Base-by-base conservation (phyloP, 2,113 vertebrate species). In the Zosterops pallidus region DNA sequence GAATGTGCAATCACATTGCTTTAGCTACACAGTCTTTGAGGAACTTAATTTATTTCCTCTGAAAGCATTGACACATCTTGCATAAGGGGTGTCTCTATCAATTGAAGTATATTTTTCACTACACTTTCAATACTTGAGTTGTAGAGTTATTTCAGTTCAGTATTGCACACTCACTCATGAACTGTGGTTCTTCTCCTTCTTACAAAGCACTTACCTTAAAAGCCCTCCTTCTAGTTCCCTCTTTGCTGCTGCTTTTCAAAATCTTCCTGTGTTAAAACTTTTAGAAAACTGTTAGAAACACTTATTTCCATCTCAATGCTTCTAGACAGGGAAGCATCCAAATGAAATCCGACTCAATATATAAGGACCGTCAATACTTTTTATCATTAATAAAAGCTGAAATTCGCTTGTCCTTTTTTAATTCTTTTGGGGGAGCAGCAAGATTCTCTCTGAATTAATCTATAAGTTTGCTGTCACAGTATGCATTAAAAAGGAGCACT, bases 221-320 rank as follows among this genome's bases (percentile, higher is more conserved):
- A 75, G 11, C 67, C 59, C 24, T 69, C 69, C 16, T 31, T 82
- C 53, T 33, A 18, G 22, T 68, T 60, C 12, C 9, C 4, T 83
- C 53, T 78, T 89, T 86, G 46, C 60, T 87, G 7, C 72, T 93
- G 57, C 39, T 65, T 46, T 83, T 94, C 74, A 84, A 95, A 95
- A 75, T 22, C 50, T 41, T 50, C 86, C 29, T 47, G 7, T 70
- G 49, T 28, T 88, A 86, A 95, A 95, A 92, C n/a, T 95, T 64
- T 65, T 83, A 93, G 39, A 39, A 39, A 39, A 82, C 39, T 37
- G 50, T 55, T 94, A 67, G 81, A 86, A 95, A 77, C 64, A 80
- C 77, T 74, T 88, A 46, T 69, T 79, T 44, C 41, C 37, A 72
- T 63, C 62, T 95, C 47, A 80, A 56, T 65, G 14, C 44, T 95